A percentile compares a stretch with the other conserved stretches of the same genome.
Evolutionary conservation across 2,888 invertebrate genomes (phyloP).

Genomic region (Drosophila eohydei): DNA sequence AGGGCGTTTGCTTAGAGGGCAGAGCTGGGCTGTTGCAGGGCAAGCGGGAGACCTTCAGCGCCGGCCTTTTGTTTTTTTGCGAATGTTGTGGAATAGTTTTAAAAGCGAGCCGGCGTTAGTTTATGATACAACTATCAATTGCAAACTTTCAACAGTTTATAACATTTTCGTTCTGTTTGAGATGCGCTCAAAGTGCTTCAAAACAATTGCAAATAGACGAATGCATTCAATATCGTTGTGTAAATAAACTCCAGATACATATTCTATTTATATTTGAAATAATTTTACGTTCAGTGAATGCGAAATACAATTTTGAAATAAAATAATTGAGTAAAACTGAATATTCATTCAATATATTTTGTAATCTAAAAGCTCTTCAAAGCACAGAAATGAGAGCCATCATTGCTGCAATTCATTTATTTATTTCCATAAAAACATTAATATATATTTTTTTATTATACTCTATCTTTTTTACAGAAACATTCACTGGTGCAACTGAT

Average conservation of each 20-base stretch:
- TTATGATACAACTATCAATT: constrained; percentile 70
- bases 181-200: constrained; percentile 20
- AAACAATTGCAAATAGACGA: constrained; percentile 27
- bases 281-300: not conserved
- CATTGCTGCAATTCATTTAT: not conserved
- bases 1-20: constrained; percentile 2
- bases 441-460: no score
- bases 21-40: not conserved
- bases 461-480: no score
- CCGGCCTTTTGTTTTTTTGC: constrained; percentile 57
- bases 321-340: not conserved
- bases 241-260: not conserved
- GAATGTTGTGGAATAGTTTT: constrained; percentile 58
- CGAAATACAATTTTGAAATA: not conserved
- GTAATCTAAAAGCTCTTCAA: not conserved
- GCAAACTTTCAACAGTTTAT: constrained; percentile 38
- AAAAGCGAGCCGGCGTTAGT: constrained; percentile 51
- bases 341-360: not conserved
- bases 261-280: not conserved
- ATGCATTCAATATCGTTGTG: constrained; percentile 20
- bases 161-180: constrained; percentile 31
- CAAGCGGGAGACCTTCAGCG: not conserved
- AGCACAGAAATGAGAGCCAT: no score
- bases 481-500: no score
- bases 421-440: no score